Evolutionary conservation across 1,140 invertebrate genomes (phyloP), one percentile per base, ranked within the genome.

Genomic region (Brachionus rotundiformis): DNA sequence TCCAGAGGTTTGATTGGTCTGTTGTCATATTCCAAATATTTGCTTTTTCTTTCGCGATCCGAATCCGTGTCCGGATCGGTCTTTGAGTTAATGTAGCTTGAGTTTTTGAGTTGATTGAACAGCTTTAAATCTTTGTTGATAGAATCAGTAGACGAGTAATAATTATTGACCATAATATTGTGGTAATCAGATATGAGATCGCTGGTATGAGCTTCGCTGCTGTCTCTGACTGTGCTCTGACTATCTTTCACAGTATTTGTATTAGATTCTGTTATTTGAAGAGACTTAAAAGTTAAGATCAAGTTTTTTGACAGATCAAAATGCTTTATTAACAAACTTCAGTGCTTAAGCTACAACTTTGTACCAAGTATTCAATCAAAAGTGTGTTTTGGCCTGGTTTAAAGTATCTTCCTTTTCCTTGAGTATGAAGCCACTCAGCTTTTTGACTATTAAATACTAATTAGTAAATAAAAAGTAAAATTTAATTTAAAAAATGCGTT

Each of bases 361-460:
- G 84, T 25, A 84, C 84, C 10, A 96, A 88, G 88, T 96, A 96
- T 83, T 94, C 92, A 29, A 92, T 91, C n/a, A 95, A 85, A 79
- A 92, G 91, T 11, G 89, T 86, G 84, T 96, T 94, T 85, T 96
- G 93, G 3, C 94, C 94, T 29, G 92, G 89, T 61, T 92, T 91
- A 89, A 93, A 95, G 86, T 94, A 92, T 81, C 94, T 90, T 11
- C 94, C 94, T 85, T 93, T 91, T 25, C 94, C 94, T 89, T 96
- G 94, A 83, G 93, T 95, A 87, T 95, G 95, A 59, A 96, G 88
- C 94, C 94, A 96, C 86, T 96, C 94, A n/a, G 93, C 94, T 89
- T 94, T 94, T 82, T 95, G 90, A 86, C 94, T 95, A 54, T 19
- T 87, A 16, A 29, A 47, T 49, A 16, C 25, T 29, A 49, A 54